phyloP scores from a whole-genome alignment of 2,113 vertebrate species.

The Mirounga angustirostris region DNA sequence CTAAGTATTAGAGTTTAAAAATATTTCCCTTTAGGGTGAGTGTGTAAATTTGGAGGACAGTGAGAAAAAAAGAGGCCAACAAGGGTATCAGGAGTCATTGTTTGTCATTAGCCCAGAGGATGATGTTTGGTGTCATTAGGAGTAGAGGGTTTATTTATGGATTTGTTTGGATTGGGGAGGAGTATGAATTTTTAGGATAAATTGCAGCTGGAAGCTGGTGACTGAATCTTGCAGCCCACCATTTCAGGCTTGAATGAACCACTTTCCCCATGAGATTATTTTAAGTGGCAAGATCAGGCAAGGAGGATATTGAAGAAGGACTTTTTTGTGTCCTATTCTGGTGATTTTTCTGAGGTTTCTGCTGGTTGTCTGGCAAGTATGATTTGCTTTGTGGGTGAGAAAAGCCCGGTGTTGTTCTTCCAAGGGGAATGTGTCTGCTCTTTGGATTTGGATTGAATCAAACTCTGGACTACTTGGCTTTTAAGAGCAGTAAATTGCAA shows the following conservation, averaged over 20 bases:
- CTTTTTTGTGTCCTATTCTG: not conserved
- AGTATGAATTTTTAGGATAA: slow-evolving; percentile 14
- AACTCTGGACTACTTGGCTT: not conserved
- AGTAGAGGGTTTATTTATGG: not conserved
- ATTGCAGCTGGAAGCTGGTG: not conserved
- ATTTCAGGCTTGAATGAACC: too few species aligned
- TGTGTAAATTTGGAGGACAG: not conserved
- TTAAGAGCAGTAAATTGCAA: not conserved
- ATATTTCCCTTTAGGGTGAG: not conserved
- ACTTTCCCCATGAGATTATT: not conserved
- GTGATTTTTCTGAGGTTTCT: not conserved
- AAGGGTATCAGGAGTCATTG: not conserved
- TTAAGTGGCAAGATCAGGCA: not conserved
- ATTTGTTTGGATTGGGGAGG: not conserved
- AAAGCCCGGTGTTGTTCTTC: not conserved
- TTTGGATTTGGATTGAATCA: slow-evolving; percentile 29
- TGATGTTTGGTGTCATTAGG: not conserved
- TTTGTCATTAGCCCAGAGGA: not conserved
- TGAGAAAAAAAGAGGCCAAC: not conserved
- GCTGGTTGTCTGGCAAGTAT: not conserved
- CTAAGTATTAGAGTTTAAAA: not conserved
- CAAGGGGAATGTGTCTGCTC: not conserved
- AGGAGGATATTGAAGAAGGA: not conserved
- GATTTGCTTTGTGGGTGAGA: not conserved
- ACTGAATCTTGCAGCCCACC: not conserved